phyloP scores from a whole-genome alignment of 2,797 vertebrate species.

The Acanthis flammea region DNA sequence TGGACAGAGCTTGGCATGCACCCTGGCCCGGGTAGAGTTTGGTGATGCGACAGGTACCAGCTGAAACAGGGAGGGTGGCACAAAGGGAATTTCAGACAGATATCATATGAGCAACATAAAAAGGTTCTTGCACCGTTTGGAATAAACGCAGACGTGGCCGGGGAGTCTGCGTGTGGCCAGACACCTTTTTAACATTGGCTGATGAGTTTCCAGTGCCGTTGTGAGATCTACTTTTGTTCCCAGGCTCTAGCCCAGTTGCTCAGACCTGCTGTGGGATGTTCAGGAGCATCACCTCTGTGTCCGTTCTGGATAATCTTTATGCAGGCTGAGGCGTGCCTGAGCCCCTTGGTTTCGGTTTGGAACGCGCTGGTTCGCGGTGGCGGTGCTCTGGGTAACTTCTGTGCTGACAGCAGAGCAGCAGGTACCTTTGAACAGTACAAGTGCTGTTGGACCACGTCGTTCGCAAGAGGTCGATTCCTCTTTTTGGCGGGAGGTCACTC shows the following conservation, averaged over 20 bases:
- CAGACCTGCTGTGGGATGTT: not conserved
- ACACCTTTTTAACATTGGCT: rapidly evolving
- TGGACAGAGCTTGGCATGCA: not conserved
- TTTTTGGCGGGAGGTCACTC: rapidly evolving
- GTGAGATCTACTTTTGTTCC: not conserved
- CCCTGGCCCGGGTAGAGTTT: not conserved
- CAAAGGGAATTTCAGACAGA: not conserved
- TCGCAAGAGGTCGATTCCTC: not conserved
- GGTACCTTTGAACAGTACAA: rapidly evolving
- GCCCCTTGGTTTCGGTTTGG: rapidly evolving
- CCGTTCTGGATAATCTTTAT: rapidly evolving
- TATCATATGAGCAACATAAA: rapidly evolving
- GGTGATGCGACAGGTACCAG: not conserved
- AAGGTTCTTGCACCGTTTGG: not conserved
- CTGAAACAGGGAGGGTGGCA: not conserved
- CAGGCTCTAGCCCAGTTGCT: not conserved
- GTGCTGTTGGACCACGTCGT: rapidly evolving
- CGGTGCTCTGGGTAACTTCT: rapidly evolving
- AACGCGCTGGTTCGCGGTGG: rapidly evolving
- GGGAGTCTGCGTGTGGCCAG: rapidly evolving
- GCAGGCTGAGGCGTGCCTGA: not conserved
- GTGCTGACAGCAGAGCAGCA: not conserved
- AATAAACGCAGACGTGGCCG: not conserved
- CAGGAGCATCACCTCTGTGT: not conserved
- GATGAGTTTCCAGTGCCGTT: rapidly evolving